Base-by-base conservation (phyloP, 2,888 invertebrate species). In the Diplolepis rosae region DNA sequence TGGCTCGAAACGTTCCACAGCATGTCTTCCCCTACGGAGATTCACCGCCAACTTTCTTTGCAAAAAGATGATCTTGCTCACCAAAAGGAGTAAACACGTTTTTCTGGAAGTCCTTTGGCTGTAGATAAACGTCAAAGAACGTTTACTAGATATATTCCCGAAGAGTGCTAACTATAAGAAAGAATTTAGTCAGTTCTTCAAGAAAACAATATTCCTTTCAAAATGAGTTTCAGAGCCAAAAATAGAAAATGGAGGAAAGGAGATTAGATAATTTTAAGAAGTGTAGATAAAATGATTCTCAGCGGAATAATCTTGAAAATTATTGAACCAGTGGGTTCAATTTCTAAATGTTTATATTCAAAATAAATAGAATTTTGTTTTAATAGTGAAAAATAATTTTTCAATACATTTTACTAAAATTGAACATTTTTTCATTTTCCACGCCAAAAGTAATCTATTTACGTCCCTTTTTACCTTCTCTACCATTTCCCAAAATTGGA, bases 31-130 rank as follows among this genome's bases (percentile, higher is more conserved):
- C 4, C 48, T 48, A 22, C 18, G 48, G 48, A 48, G 48, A 48
- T 56, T 56, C 56, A 56, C 35, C 4, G 27, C 13, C 51, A 51
- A 51, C 51, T 51, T 51, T 24, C 24, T 56, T 35, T 35, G 56
- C 35, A 56, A 54, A 54, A 56, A 56, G 18, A 4, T 2, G 4
- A 4, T 56, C 35, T 56, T 32, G 7, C 2, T 11, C 54, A 54
- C 56, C 35, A 35, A 35, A 56, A 0, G 5, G 5, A 56, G 32
- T 32, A 54, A 54, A 30, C 35, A 35, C 32, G 35, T 56, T 56
- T 56, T 56, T 56, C 35, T 35, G 48, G 48, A 22, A 11, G 22
- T 48, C 48, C 48, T 48, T 22, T 2, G 48, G 22, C 22, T 22
- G 48, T 48, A 35, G 39, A 61, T 39, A 61, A 61, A 39, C 24